phyloP scores from a whole-genome alignment of 2,888 invertebrate species.

The Ferrisia virgata region DNA sequence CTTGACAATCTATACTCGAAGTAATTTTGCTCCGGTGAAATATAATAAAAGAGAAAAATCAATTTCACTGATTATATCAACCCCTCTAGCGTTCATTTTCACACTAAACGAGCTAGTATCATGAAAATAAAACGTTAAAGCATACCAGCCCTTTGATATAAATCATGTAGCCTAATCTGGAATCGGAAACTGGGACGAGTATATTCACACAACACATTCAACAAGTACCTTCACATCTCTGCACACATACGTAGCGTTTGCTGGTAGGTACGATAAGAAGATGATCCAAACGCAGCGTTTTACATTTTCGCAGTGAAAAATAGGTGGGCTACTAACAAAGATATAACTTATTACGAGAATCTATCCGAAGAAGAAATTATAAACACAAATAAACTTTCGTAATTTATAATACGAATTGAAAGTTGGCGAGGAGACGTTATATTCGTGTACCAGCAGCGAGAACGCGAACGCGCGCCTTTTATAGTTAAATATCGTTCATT shows the following conservation, averaged over 20 bases:
- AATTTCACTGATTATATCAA: neutral
- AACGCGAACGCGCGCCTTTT: neutral
- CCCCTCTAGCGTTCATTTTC: neutral
- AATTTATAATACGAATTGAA: conserved; percentile 28
- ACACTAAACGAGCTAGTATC: neutral
- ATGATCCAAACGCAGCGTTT: neutral
- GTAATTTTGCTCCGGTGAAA: too few relatives aligned
- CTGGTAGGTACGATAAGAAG: neutral
- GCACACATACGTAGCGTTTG: neutral
- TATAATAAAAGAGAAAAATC: neutral
- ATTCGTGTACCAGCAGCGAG: too few relatives aligned
- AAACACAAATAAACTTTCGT: conserved; percentile 23
- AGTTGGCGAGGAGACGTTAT: neutral
- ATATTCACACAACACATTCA: neutral
- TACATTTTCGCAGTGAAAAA: neutral
- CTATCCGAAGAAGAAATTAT: conserved; percentile 22
- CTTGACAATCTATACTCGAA: too few relatives aligned
- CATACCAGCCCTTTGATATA: neutral
- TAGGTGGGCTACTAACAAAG: neutral
- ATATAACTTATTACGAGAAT: conserved; percentile 16
- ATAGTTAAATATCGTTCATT: conserved; percentile 27
- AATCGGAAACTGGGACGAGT: neutral
- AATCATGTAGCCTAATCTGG: neutral
- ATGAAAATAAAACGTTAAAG: neutral
- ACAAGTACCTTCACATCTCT: neutral